Evolutionary conservation across 2,113 vertebrate species (phyloP).

Genomic region (Aspidoscelis tigris): DNA sequence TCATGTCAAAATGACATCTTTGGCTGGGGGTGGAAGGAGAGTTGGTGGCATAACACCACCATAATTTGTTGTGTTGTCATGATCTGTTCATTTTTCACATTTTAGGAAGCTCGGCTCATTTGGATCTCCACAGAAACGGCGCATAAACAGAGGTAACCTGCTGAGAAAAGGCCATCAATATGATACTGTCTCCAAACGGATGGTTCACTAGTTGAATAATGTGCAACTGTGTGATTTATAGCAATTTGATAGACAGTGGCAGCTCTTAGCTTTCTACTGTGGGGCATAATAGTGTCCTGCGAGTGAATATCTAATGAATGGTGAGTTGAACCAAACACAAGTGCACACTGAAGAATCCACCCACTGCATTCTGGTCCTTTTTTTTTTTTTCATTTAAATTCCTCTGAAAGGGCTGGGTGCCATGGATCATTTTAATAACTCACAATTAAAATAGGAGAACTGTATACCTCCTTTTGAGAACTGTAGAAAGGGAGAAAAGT

Average conservation of each 20-base stretch:
- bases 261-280: neutral
- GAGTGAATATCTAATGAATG: no score
- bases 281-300: neutral
- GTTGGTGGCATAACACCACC: neutral
- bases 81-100: constrained; percentile 19
- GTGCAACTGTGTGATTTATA: neutral
- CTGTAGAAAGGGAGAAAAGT: no score
- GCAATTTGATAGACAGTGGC: neutral
- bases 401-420: no score
- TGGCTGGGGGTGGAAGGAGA: no score
- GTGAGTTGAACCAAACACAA: no score
- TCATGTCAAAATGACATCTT: constrained; percentile 10
- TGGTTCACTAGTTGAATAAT: neutral
- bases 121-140: constrained; percentile 18
- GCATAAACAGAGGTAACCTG: neutral
- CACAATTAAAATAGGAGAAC: no score
- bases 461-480: no score
- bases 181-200: constrained; percentile 1
- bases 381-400: neutral
- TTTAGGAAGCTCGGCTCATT: constrained; percentile 22
- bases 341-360: neutral
- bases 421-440: neutral
- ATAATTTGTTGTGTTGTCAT: constrained; percentile 15
- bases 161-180: neutral
- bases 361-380: neutral